These are phyloP conservation scores for Petaurus breviceps DNA, from an alignment of 2,113 vertebrate species.

Conservation along the genomic window DNA sequence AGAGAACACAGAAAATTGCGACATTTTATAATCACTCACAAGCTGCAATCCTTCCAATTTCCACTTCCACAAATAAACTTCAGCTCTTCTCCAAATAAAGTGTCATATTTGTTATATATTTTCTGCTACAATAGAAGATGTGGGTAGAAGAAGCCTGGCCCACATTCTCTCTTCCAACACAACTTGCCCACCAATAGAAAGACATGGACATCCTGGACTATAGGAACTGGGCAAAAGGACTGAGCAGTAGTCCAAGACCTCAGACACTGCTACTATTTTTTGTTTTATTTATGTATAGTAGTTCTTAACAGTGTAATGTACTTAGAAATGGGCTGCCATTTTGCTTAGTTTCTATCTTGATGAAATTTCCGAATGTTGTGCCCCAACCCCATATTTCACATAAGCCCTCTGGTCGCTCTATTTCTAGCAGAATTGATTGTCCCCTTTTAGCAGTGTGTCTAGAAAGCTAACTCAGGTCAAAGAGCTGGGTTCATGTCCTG, in stretches of 20 bases:
- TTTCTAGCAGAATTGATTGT: background rate
- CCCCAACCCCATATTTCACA: background rate
- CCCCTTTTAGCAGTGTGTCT: background rate
- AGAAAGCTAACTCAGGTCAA: background rate
- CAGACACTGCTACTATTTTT: background rate
- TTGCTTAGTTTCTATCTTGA: background rate
- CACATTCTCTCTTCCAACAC: background rate
- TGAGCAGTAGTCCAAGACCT: background rate
- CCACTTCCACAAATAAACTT: background rate
- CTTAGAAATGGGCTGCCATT: background rate
- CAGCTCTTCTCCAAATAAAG: background rate
- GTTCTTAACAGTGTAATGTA: background rate
- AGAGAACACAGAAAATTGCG: background rate
- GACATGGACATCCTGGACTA: background rate
- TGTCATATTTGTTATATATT: background rate
- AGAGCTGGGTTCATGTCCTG: background rate
- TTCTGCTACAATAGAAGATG: background rate
- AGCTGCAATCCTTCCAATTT: background rate
- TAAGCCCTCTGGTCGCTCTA: background rate
- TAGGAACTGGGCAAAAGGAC: background rate
- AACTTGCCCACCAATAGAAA: background rate
- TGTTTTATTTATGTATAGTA: background rate
- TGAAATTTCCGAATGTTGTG: background rate
- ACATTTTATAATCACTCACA: background rate
- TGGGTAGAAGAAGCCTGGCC: background rate